Evolutionary conservation across 2,113 vertebrate genomes (phyloP).

Genomic region (Thinocorus orbignyianus): DNA sequence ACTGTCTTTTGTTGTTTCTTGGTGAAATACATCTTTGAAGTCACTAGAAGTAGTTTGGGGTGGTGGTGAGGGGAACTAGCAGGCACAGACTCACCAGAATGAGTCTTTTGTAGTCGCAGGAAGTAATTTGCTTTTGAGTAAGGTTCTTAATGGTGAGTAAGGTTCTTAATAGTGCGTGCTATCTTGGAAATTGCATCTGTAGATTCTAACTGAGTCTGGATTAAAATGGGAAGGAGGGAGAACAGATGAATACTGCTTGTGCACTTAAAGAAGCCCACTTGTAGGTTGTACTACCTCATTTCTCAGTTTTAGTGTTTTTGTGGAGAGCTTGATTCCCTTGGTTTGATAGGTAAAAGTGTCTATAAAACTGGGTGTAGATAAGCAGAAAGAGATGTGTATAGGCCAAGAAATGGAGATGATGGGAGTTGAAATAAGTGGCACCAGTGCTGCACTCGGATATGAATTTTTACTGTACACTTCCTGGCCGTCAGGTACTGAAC

Average conservation of each 20-base stretch:
- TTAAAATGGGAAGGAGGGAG: not conserved
- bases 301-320: not conserved
- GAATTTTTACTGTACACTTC: not conserved
- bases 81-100: not conserved
- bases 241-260: rapidly evolving
- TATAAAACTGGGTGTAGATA: not conserved
- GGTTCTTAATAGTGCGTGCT: rapidly evolving
- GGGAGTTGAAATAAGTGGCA: not conserved
- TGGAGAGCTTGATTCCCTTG: not conserved
- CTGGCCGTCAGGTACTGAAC: not conserved
- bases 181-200: not conserved
- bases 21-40: not conserved
- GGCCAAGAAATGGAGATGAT: not conserved
- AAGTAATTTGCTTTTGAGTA: not conserved
- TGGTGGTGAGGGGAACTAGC: not conserved
- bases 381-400: not conserved
- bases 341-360: not conserved
- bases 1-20: not conserved
- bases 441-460: rapidly evolving
- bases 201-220: not conserved
- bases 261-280: not conserved
- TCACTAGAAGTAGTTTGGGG: not conserved
- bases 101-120: not conserved
- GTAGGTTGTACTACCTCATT: not conserved
- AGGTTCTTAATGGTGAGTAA: not conserved